Base-by-base conservation (phyloP, 2,797 vertebrate species). In the Gambusia yucatana region DNA sequence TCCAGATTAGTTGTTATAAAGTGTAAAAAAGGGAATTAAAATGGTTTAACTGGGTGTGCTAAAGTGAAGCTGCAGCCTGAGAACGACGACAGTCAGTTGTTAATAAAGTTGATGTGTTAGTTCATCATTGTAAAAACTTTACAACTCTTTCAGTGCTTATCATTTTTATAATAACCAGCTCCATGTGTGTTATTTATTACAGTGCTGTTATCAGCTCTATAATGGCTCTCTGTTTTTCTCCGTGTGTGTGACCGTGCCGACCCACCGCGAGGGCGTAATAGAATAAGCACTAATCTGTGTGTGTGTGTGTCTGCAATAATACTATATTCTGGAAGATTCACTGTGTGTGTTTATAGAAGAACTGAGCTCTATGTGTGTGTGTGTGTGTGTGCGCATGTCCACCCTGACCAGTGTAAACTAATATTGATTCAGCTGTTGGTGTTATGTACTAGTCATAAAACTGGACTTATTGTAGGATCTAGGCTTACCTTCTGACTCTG, bases 361-460 rank as follows among this genome's bases (percentile, higher is more conserved):
- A 78, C 80, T 79, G 79, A 65, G 67, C 67, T 88, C 82, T 88
- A 77, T 76, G 76, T 74, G 48, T 50, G 48, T 50, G 50, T 47
- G 47, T 48, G 16, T 48, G 50, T 52, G 84, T 85, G 84, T 86
- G 87, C 88, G 91, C 91, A 86, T 91, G 86, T 92, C 81, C 87
- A 85, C 84, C 77, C 85, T 93, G 92, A 92, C 92, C 88, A 88
- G 93, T 93, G 92, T 94, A 94, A 94, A 93, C 93, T 94, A 94
- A 94, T 94, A 94, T 94, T 94, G 93, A 92, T 93, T 94, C 94
- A 94, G 94, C 94, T 94, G 94, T 92, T 92, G 91, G 90, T 90
- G 88, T 93, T 91, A 87, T 90, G 92, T 93, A 91, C 91, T 88
- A 91, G 91, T 94, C 92, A 95, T 94, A 93, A 94, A 93, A 93